phyloP scores from a whole-genome alignment of 1,140 invertebrate genomes.

The Drosophila repleta region DNA sequence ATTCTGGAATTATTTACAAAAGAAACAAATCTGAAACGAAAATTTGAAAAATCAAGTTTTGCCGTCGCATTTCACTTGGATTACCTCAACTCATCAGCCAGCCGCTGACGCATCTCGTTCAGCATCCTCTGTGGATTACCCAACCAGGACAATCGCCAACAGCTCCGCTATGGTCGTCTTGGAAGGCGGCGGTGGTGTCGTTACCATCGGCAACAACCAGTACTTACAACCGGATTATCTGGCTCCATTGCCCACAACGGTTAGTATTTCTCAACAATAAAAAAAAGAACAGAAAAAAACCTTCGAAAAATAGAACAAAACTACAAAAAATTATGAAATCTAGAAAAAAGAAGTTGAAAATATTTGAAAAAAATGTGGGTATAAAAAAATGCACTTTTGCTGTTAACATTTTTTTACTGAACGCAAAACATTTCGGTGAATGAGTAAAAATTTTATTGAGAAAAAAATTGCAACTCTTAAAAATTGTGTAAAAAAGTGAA shows the following conservation, averaged over 20 bases:
- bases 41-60: slow-evolving; percentile 42
- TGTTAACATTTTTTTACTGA: not conserved
- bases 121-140: slow-evolving; percentile 58
- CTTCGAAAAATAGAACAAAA: not conserved
- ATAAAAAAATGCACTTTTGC: not conserved
- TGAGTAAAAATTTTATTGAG: not conserved
- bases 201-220: slow-evolving; percentile 94
- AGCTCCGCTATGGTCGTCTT: slow-evolving; percentile 93
- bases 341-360: not conserved
- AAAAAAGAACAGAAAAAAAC: not conserved
- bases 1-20: not conserved
- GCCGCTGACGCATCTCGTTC: not conserved
- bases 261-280: slow-evolving; percentile 89
- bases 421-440: not conserved
- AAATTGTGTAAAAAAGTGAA: not conserved
- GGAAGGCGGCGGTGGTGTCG: slow-evolving; percentile 93
- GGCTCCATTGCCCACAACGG: slow-evolving; percentile 95
- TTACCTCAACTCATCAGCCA: slow-evolving; percentile 28
- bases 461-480: too few species aligned
- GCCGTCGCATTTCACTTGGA: slow-evolving; percentile 52
- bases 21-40: slow-evolving; percentile 6
- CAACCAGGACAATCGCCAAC: slow-evolving; percentile 26
- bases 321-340: not conserved
- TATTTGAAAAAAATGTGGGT: not conserved
- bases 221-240: slow-evolving; percentile 97